Evolutionary conservation across 2,113 vertebrate genomes (phyloP).

Genomic region (Tor tambroides): DNA sequence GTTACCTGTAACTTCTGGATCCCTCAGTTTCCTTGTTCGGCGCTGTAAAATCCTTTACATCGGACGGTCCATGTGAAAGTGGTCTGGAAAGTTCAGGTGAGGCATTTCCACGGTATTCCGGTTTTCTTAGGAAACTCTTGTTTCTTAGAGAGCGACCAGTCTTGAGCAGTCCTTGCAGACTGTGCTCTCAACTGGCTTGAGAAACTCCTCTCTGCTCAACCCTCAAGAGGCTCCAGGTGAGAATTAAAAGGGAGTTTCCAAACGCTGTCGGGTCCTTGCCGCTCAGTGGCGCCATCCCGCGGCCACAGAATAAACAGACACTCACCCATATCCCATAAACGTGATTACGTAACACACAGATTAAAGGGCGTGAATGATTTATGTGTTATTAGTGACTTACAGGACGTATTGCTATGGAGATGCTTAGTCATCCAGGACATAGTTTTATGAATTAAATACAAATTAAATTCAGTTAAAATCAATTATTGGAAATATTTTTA

Average conservation of each 20-base stretch:
- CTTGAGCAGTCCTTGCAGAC: neutral
- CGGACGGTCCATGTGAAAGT: constrained; percentile 51
- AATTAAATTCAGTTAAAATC: neutral
- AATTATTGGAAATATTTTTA: neutral
- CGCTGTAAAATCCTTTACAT: constrained; percentile 62
- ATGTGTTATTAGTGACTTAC: neutral
- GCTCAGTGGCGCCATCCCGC: neutral
- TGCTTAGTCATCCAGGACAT: constrained; percentile 29
- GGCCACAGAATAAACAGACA: neutral
- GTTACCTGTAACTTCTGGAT: constrained; percentile 62
- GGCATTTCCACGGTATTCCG: constrained; percentile 67
- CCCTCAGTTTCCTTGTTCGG: constrained; percentile 43
- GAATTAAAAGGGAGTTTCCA: constrained; percentile 39
- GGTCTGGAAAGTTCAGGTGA: constrained; percentile 70
- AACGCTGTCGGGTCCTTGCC: neutral
- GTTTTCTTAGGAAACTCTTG: neutral
- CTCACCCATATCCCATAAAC: neutral
- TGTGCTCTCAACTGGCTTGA: neutral
- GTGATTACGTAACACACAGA: neutral
- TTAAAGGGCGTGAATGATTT: constrained; percentile 3
- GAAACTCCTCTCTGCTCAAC: neutral
- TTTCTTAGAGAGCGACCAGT: neutral
- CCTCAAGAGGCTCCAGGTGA: constrained; percentile 29
- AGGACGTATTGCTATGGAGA: constrained; percentile 21
- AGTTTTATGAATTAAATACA: neutral